phyloP scores from a whole-genome alignment of 1,140 invertebrate species.

The Diprion similis region DNA sequence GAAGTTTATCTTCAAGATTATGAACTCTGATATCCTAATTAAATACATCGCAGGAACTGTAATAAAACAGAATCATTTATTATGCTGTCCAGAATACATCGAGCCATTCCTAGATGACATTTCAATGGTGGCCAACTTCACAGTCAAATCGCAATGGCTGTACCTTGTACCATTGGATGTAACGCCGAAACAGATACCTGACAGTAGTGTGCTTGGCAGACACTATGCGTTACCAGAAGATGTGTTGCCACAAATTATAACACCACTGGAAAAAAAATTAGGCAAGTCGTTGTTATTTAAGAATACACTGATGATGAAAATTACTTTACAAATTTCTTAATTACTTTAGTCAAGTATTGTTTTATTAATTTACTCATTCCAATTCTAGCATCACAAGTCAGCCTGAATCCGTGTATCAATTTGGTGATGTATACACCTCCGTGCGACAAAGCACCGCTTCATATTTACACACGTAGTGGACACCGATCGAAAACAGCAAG shows the following conservation, averaged over 20 bases:
- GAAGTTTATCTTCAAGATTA: too few relatives aligned
- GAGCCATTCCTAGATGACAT: conserved; percentile 75
- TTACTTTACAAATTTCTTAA: conserved; percentile 13
- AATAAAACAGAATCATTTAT: too few relatives aligned
- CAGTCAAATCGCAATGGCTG: conserved; percentile 86
- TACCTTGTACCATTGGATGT: conserved; percentile 82
- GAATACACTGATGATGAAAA: background rate
- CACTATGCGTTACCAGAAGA: conserved; percentile 72
- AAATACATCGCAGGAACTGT: too few relatives aligned
- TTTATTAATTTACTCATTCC: conserved; percentile 20
- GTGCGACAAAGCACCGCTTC: conserved; percentile 75
- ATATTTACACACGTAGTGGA: conserved; percentile 69
- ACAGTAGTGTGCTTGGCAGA: conserved; percentile 57
- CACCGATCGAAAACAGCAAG: conserved; percentile 40
- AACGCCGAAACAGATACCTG: conserved; percentile 65
- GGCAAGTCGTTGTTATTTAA: conserved; percentile 55
- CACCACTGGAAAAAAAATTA: conserved; percentile 85
- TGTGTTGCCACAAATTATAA: conserved; percentile 75
- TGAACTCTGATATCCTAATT: too few relatives aligned
- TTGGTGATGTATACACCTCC: conserved; percentile 83
- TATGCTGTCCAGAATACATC: conserved; percentile 70
- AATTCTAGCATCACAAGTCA: conserved; percentile 76
- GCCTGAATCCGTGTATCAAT: conserved; percentile 82
- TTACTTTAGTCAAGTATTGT: conserved; percentile 10
- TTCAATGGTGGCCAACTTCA: conserved; percentile 73